These are phyloP conservation scores for Stictonetta naevosa DNA, from an alignment of 2,113 vertebrate genomes.

Conservation along the genomic window DNA sequence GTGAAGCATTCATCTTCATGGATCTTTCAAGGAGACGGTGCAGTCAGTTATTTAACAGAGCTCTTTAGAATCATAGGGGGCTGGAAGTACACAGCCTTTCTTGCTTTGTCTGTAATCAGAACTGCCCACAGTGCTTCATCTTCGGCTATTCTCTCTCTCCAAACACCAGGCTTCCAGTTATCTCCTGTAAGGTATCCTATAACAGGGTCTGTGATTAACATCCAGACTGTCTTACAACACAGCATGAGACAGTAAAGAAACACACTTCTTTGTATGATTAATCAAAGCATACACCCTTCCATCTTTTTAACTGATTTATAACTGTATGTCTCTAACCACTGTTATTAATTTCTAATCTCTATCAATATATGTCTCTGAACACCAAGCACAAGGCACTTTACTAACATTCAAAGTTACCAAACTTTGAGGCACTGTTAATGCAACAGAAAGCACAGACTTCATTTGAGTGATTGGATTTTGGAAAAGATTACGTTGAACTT, in stretches of 20 bases:
- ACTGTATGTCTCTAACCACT: background rate
- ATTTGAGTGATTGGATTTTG: background rate
- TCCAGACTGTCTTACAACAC: background rate
- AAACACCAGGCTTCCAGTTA: accelerated
- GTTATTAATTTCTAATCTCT: background rate
- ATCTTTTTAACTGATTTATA: background rate
- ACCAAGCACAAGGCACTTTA: background rate
- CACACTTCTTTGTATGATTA: background rate
- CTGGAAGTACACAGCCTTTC: background rate
- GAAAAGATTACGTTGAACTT: background rate
- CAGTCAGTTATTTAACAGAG: background rate
- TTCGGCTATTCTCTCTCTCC: background rate
- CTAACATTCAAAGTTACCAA: background rate
- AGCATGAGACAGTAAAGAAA: background rate
- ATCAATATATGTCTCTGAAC: background rate
- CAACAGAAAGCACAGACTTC: background rate
- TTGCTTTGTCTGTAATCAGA: background rate
- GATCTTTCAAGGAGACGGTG: background rate
- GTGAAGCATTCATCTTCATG: background rate
- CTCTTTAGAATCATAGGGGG: background rate
- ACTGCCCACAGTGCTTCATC: background rate
- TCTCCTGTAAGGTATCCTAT: background rate
- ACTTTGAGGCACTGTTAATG: background rate
- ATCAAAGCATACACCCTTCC: background rate
- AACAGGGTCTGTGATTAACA: background rate